A percentile compares a stretch with the other conserved stretches of the same genome.
These are phyloP conservation scores for Thalassaphorura encarpata DNA, from an alignment of 1,140 invertebrate species.

Conservation along the genomic window DNA sequence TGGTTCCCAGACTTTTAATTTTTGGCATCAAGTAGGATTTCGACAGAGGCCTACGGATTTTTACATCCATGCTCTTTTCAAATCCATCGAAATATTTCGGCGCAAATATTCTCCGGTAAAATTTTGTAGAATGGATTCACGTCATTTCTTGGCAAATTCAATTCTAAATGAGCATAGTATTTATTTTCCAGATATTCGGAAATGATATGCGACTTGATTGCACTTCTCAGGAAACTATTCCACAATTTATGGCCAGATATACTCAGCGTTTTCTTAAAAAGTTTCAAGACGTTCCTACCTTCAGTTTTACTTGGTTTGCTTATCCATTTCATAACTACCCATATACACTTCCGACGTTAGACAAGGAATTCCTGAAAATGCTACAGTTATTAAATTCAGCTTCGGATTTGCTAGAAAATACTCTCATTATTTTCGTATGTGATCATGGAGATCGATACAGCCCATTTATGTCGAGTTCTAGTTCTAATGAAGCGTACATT, in stretches of 20 bases:
- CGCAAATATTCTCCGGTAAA: neutral
- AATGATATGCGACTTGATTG: neutral
- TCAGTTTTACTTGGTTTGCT: slow-evolving; percentile 1
- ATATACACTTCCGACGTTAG: slow-evolving; percentile 1
- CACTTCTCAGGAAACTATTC: neutral
- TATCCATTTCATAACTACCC: slow-evolving; percentile 7
- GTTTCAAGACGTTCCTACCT: slow-evolving; percentile 1
- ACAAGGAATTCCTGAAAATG: slow-evolving; percentile 4
- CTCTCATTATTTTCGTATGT: slow-evolving; percentile 8
- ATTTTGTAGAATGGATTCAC: neutral
- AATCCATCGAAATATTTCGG: slow-evolving; percentile 19
- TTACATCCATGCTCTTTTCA: slow-evolving; percentile 45
- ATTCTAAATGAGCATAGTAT: too few relatives aligned
- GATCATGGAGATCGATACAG: slow-evolving; percentile 14
- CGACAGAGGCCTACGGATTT: slow-evolving; percentile 40
- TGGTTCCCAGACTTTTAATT: slow-evolving; percentile 41
- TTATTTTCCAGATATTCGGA: too few relatives aligned
- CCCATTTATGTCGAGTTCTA: neutral
- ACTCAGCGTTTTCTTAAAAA: neutral
- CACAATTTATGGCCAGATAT: slow-evolving; percentile 6
- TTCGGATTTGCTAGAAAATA: slow-evolving; percentile 4
- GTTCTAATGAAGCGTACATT: slow-evolving; percentile 4
- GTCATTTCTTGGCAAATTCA: too few relatives aligned
- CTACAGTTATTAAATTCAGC: neutral
- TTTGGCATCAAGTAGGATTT: slow-evolving; percentile 41